phyloP scores from a whole-genome alignment of 2,797 vertebrate species.

The Spea hammondii region DNA sequence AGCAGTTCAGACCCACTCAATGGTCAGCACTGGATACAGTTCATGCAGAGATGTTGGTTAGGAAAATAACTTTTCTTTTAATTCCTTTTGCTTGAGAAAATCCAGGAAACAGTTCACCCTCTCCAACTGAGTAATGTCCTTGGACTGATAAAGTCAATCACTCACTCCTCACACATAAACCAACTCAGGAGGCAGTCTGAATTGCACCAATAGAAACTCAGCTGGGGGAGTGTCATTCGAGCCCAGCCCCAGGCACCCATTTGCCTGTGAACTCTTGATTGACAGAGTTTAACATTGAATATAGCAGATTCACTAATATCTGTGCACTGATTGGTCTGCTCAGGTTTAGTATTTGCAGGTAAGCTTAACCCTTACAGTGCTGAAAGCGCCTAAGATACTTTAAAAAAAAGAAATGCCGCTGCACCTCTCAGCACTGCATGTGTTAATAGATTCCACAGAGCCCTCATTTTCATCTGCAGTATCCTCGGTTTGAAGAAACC shows the following conservation, averaged over 20 bases:
- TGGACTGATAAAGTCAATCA: constrained; percentile 96
- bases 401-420: constrained; percentile 2
- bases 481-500: constrained; percentile 18
- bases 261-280: constrained; percentile 79
- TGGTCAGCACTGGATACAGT: constrained; percentile 44
- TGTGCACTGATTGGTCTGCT: constrained; percentile 78
- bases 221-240: constrained; percentile 79
- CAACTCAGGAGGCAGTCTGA: constrained; percentile 84
- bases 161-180: constrained; percentile 94
- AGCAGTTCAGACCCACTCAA: constrained; percentile 44
- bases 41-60: constrained; percentile 35
- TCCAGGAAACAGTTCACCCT: constrained; percentile 68
- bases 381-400: constrained; percentile 14
- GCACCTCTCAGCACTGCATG: constrained; percentile 4
- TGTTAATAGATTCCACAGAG: constrained; percentile 55
- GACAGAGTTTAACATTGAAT: constrained; percentile 79
- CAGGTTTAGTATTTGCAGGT: constrained; percentile 79
- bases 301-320: constrained; percentile 79
- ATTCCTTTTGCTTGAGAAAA: constrained; percentile 60
- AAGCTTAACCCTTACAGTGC: constrained; percentile 62
- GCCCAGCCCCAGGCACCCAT: constrained; percentile 68
- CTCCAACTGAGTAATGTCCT: constrained; percentile 90
- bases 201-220: constrained; percentile 77
- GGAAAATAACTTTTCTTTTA: constrained; percentile 46
- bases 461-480: constrained; percentile 36